Evolutionary conservation across 2,888 invertebrate genomes (phyloP).

Genomic region (Drosophila nr. perissopoda): DNA sequence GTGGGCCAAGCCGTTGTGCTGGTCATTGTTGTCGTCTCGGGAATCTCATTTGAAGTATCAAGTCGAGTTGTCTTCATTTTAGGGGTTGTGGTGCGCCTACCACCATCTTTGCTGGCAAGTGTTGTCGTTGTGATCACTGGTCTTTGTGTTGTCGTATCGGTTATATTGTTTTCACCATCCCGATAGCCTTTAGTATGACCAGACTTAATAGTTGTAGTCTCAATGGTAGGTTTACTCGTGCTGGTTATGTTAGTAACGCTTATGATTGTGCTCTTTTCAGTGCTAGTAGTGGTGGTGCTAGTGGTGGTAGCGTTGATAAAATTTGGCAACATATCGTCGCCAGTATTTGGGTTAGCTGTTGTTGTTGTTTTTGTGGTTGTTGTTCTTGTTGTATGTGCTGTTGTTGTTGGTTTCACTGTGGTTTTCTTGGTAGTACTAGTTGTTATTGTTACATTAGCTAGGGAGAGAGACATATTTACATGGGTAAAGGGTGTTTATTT

Average conservation of each 20-base stretch:
- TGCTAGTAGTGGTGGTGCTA: conserved; percentile 72
- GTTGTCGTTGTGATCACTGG: conserved; percentile 61
- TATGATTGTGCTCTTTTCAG: conserved; percentile 77
- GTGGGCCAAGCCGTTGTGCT: conserved; percentile 57
- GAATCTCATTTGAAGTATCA: conserved; percentile 83
- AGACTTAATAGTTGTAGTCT: conserved; percentile 75
- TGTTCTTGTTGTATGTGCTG: conserved; percentile 49
- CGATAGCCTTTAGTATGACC: conserved; percentile 84
- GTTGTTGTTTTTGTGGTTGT: conserved; percentile 47
- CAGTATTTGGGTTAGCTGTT: conserved; percentile 65
- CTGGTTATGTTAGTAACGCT: conserved; percentile 68
- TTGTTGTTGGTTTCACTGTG: conserved; percentile 65
- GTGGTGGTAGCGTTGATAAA: conserved; percentile 71
- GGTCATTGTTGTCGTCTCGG: conserved; percentile 62
- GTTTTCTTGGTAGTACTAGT: conserved; percentile 81
- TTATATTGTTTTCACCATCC: conserved; percentile 85
- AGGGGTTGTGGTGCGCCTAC: conserved; percentile 70
- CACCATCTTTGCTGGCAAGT: conserved; percentile 55
- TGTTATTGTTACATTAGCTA: conserved; percentile 85
- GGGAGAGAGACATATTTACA: conserved; percentile 84
- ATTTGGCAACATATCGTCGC: conserved; percentile 27
- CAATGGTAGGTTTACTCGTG: conserved; percentile 54
- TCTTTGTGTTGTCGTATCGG: conserved; percentile 72
- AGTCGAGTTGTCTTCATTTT: conserved; percentile 83
- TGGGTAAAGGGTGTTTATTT: conserved; percentile 77